Conservation (phyloP, 2,113 vertebrate species). For the Nasalis larvatus region DNA sequence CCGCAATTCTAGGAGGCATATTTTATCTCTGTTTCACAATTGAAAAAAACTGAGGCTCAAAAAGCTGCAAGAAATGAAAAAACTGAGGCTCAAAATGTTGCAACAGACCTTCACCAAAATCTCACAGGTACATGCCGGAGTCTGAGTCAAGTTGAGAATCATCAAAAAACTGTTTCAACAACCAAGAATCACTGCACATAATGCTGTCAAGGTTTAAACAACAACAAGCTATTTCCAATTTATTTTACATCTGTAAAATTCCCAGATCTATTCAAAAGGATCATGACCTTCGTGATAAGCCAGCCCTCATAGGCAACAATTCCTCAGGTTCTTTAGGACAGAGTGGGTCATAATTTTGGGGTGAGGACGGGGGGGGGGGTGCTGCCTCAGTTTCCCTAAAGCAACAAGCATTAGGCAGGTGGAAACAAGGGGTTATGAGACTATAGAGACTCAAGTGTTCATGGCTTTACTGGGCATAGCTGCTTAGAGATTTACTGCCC, state of each 20-base stretch:
- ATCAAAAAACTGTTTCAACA: background rate
- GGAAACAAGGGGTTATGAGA: background rate
- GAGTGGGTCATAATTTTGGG: background rate
- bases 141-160: too few species aligned
- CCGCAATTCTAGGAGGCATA: background rate
- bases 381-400: background rate
- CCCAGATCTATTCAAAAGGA: background rate
- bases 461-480: background rate
- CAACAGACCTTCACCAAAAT: background rate
- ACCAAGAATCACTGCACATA: background rate
- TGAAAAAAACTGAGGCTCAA: background rate
- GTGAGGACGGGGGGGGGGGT: fast-evolving
- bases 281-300: background rate
- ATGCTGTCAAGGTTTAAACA: background rate
- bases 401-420: background rate
- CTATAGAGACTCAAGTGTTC: background rate
- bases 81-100: background rate
- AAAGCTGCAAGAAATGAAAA: too few species aligned
- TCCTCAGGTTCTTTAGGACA: background rate
- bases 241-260: background rate
- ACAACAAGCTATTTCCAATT: background rate
- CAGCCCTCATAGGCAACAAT: background rate
- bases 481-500: background rate
- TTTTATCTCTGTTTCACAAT: background rate
- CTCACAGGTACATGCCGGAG: background rate